These are phyloP conservation scores for Hoplias malabaricus DNA, from an alignment of 2,113 vertebrate species.

Conservation along the genomic window DNA sequence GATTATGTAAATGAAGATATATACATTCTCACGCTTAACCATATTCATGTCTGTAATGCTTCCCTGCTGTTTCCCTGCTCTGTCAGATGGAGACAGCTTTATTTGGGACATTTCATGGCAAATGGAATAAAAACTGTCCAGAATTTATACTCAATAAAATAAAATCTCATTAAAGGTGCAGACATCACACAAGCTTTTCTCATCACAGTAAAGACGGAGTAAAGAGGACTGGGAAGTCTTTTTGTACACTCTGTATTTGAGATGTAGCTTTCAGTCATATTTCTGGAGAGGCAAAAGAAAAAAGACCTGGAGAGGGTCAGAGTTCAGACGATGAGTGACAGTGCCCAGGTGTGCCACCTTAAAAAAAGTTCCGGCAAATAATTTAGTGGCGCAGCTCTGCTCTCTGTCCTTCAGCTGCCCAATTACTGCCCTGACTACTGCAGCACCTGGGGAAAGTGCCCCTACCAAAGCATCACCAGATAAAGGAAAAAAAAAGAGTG, in stretches of 20 bases:
- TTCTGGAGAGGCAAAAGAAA: neutral
- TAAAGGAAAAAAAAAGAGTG: neutral
- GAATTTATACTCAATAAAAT: too few species aligned
- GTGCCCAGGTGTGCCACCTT: constrained; percentile 66
- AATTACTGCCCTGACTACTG: constrained; percentile 55
- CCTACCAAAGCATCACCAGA: constrained; percentile 17
- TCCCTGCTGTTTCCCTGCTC: too few species aligned
- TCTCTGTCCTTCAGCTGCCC: constrained; percentile 51
- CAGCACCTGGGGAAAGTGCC: constrained; percentile 61
- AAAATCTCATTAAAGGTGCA: too few species aligned
- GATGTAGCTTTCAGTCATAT: neutral
- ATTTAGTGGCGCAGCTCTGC: constrained; percentile 56
- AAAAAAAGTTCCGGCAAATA: constrained; percentile 55
- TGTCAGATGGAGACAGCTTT: too few species aligned
- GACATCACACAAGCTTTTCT: too few species aligned
- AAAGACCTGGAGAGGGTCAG: neutral
- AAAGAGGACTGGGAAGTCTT: too few species aligned
- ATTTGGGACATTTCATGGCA: too few species aligned
- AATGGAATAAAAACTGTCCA: too few species aligned
- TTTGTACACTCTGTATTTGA: neutral
- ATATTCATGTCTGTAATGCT: too few species aligned
- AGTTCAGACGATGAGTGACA: neutral
- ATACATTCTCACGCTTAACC: too few species aligned
- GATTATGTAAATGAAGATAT: too few species aligned
- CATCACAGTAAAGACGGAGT: too few species aligned